Evolutionary conservation across 92 coral and sea anemone genomes (phyloP), one percentile per base, ranked within the genome.

Genomic region (Siderastrea radians): DNA sequence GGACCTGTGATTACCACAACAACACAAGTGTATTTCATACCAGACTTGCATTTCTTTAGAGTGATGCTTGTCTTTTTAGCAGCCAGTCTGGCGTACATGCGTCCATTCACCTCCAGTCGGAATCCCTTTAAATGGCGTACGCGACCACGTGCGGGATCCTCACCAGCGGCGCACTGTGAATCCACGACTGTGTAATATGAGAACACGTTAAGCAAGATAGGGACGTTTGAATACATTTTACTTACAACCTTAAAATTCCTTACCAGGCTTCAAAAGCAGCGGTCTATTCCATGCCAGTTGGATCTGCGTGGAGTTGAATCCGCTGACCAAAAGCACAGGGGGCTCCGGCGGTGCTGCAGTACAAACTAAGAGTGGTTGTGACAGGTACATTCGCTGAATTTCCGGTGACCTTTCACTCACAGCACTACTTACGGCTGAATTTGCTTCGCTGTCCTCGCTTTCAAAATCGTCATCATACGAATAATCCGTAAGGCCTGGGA

Each of bases 1-100:
- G 92, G 84, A 17, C 72, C 75, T 7, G 96, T 91, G 75, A 87
- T 82, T 50, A 80, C 90, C 57, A 82, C 87, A 38, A 95, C 90
- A 2, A 84, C 91, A 85, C 98, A 95, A 10, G 93, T 79, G 70
- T 95, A 95, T 81, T 93, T 95, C 80, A 91, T 88, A n/a, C 96
- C 89, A 4, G 91, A 95, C 60, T 94, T 94, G 78, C 98, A 95
- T 50, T 93, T 88, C 78, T 83, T 94, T 16, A 96, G n/a, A 1
- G 86, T 83, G 71, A 81, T 87, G n/a, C 19, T 79, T 49, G 84
- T 89, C 75, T 92, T 87, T 73, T 73, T 80, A 13, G 98, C 74
- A 2, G 89, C 82, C 43, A 95, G 82, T 64, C 93, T 87, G 12
- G 93, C 81, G 81, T 81, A 68, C 67, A 88, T 88, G 53, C 96